Evolutionary conservation across 2,113 vertebrate genomes (phyloP).

Genomic region (Syngnathoides biaculeatus): DNA sequence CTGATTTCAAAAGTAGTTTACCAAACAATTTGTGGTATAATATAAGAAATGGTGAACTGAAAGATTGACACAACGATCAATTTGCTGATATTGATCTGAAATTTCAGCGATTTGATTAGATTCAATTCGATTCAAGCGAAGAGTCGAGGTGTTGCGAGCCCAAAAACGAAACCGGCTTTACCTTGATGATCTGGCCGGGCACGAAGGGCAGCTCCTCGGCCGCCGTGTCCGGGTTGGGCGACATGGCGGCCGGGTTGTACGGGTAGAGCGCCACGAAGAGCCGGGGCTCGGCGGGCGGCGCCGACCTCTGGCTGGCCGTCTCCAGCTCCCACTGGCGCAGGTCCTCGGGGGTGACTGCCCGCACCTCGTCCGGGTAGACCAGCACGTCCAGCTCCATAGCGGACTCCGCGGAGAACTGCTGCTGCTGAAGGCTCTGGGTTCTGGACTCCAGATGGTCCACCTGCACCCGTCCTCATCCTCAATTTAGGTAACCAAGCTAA

Average conservation of each 20-base stretch:
- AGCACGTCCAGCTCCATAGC: constrained; percentile 65
- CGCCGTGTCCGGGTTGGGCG: constrained; percentile 86
- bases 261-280: constrained; percentile 94
- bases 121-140: no score
- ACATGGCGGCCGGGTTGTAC: constrained; percentile 91
- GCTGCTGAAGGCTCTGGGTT: background rate
- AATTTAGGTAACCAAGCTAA: constrained; percentile 63
- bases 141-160: background rate
- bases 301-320: constrained; percentile 47
- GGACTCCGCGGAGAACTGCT: constrained; percentile 48
- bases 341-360: constrained; percentile 57
- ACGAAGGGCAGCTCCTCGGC: constrained; percentile 92
- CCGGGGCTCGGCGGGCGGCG: constrained; percentile 53
- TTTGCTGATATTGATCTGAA: no score
- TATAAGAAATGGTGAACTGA: no score
- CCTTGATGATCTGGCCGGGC: constrained; percentile 93
- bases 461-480: constrained; percentile 46
- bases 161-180: no score
- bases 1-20: no score
- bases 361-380: constrained; percentile 65
- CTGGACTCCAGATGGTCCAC: constrained; percentile 53
- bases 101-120: no score
- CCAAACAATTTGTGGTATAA: no score
- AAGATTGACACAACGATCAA: no score
- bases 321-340: constrained; percentile 57